phyloP scores from a whole-genome alignment of 2,888 invertebrate species.

The Agapetus fuscipes region DNA sequence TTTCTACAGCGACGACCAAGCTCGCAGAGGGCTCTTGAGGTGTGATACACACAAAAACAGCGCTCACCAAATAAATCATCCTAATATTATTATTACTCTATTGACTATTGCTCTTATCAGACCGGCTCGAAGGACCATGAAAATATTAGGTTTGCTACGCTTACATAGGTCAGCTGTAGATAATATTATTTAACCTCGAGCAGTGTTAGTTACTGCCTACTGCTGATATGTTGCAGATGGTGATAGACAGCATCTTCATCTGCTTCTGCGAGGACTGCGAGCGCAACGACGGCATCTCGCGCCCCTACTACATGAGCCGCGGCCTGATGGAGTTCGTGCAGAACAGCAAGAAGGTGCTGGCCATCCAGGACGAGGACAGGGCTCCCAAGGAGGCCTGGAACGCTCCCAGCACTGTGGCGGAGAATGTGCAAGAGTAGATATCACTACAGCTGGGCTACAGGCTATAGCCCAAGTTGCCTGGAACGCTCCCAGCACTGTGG shows the following conservation, averaged over 20 bases:
- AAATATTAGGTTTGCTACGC: too few species aligned
- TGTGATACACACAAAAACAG: too few species aligned
- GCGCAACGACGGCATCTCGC: constrained; percentile 50
- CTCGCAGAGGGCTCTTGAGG: too few species aligned
- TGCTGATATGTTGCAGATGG: constrained; percentile 55
- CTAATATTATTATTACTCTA: too few species aligned
- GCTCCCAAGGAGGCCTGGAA: constrained; percentile 14
- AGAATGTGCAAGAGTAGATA: constrained; percentile 9
- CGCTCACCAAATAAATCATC: too few species aligned
- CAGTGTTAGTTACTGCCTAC: too few species aligned
- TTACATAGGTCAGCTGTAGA: too few species aligned
- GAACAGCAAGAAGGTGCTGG: constrained; percentile 36
- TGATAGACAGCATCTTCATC: constrained; percentile 57
- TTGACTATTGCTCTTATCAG: too few species aligned
- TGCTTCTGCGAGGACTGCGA: constrained; percentile 62
- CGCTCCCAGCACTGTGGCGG: constrained; percentile 14
- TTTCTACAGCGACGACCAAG: too few species aligned
- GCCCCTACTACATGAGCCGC: constrained; percentile 55
- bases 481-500: constrained; percentile 15
- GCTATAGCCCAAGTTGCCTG: constrained; percentile 15
- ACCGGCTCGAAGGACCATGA: too few species aligned
- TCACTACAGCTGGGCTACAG: too few species aligned
- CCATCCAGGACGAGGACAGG: constrained; percentile 8
- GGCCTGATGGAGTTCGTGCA: constrained; percentile 57
- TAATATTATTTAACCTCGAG: too few species aligned